Conservation (phyloP, 2,113 vertebrate genomes). For the Motacilla alba region DNA sequence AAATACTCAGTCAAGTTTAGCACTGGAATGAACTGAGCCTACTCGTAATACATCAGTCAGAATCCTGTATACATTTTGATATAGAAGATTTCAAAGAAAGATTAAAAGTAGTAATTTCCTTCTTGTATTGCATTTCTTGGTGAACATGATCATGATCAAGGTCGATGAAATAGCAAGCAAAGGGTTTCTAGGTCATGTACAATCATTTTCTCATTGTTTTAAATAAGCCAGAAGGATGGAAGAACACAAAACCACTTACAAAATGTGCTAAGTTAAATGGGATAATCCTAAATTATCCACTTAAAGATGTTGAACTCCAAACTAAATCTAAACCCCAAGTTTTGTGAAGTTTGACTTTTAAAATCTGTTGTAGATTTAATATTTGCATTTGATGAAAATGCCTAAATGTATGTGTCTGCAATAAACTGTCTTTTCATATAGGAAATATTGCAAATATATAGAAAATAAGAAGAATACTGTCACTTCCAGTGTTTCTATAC, state of each 20-base stretch:
- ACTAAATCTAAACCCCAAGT: background rate
- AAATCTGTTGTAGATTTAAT: background rate
- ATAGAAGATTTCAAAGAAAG: background rate
- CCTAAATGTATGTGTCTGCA: background rate
- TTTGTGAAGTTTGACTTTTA: background rate
- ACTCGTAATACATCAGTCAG: background rate
- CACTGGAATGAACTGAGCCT: background rate
- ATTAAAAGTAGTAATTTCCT: background rate
- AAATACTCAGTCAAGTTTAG: background rate
- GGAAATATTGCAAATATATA: background rate
- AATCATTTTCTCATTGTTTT: background rate
- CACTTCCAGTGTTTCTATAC: background rate
- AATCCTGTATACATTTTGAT: background rate
- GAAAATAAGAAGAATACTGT: background rate
- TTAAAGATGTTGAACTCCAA: background rate
- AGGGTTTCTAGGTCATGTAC: background rate
- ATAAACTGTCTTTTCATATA: background rate
- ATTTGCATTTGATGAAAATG: background rate
- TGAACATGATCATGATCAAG: background rate
- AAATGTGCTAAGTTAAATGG: background rate
- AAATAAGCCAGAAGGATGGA: background rate
- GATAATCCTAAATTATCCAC: background rate
- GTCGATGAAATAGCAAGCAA: background rate
- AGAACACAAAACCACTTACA: background rate
- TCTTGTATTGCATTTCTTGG: background rate